phyloP scores from a whole-genome alignment of 2,797 vertebrate species.

The Amblyopsis hoosieri region DNA sequence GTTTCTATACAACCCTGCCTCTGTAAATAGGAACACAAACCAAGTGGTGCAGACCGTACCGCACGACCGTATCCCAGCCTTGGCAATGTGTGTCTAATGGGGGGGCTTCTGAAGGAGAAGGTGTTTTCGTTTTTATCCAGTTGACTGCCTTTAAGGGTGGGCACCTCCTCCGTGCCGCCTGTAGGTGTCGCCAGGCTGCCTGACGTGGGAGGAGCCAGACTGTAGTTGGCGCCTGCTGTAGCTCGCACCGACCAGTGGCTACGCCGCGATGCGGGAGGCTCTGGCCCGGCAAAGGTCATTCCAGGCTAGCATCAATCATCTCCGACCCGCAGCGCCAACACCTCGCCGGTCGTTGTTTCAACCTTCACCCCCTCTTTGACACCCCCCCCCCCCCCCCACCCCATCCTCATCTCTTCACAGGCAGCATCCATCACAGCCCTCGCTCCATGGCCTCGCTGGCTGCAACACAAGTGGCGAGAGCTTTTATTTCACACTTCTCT shows the following conservation, averaged over 20 bases:
- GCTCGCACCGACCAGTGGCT: neutral
- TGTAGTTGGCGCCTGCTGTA: too few species aligned
- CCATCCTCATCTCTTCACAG: slow-evolving; percentile 27
- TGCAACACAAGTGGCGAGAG: slow-evolving; percentile 14
- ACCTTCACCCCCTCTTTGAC: slow-evolving; percentile 43
- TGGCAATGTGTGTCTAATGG: too few species aligned
- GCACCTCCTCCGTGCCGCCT: too few species aligned
- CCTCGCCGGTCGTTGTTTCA: slow-evolving; percentile 68
- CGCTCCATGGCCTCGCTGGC: slow-evolving; percentile 12
- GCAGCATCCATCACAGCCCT: slow-evolving; percentile 52
- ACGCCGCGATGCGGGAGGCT: slow-evolving; percentile 3
- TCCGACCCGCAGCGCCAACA: slow-evolving; percentile 33
- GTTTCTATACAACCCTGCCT: too few species aligned
- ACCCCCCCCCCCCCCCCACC: neutral
- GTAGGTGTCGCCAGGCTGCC: too few species aligned
- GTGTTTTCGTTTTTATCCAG: too few species aligned
- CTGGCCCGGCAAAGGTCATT: slow-evolving; percentile 22
- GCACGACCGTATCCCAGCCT: too few species aligned
- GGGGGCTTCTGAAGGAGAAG: too few species aligned
- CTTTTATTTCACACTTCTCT: neutral
- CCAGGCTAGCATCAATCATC: slow-evolving; percentile 61
- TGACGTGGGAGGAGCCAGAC: too few species aligned
- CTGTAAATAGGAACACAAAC: too few species aligned
- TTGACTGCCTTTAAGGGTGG: too few species aligned
- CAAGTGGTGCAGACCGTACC: too few species aligned